phyloP scores from a whole-genome alignment of 2,797 vertebrate genomes.

The Huso huso region DNA sequence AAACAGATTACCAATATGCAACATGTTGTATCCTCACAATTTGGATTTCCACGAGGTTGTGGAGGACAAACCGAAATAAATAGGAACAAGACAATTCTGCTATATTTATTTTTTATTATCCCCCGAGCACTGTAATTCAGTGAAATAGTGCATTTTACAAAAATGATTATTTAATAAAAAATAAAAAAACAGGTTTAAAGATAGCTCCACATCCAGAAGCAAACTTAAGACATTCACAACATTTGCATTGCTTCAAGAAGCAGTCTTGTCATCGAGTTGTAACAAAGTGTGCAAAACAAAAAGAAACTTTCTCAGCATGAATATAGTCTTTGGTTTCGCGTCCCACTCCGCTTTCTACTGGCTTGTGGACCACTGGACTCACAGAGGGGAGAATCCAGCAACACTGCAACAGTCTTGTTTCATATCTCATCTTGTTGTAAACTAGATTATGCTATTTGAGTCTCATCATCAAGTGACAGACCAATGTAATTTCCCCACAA shows the following conservation, averaged over 20 bases:
- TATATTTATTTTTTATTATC: conserved; percentile 11
- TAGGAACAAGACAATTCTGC: background rate
- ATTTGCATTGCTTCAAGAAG: no score
- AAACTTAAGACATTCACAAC: conserved; percentile 1
- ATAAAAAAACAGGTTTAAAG: background rate
- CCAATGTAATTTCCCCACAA: background rate
- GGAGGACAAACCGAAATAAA: background rate
- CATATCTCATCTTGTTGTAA: background rate
- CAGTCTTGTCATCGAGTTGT: background rate
- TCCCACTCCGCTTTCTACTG: no score
- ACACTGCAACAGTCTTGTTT: background rate
- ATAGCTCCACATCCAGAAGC: conserved; percentile 29
- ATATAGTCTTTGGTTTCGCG: background rate
- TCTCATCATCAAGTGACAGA: background rate
- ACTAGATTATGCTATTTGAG: background rate
- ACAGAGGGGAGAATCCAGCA: no score
- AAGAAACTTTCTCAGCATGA: background rate
- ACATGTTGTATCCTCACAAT: background rate
- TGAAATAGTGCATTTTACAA: conserved; percentile 27
- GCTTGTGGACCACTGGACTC: no score
- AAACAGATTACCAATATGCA: background rate
- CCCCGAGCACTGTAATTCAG: conserved; percentile 24
- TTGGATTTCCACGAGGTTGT: background rate
- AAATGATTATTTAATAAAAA: conserved; percentile 18
- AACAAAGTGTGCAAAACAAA: background rate